Base-by-base conservation (phyloP, 2,888 invertebrate genomes). In the Nesidiocoris tenuis region DNA sequence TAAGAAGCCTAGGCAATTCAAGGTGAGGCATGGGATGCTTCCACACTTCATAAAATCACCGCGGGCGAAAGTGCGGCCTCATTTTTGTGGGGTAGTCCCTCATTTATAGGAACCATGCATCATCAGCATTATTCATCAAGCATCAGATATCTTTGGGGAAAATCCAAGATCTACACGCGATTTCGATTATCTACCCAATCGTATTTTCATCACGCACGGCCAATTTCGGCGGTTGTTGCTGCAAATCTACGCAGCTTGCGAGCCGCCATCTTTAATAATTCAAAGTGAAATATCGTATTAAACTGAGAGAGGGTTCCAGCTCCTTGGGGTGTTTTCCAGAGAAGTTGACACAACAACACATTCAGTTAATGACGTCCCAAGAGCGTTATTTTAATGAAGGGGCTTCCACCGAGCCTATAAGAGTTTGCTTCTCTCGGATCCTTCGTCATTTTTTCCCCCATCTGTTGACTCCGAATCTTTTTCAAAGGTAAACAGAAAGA, bases 331-430 rank as follows among this genome's bases (percentile, higher is more conserved):
- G 17, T 19, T 59, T 59, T 19, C n/a, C 59, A 39, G 39, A 39
- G 39, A 39, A 39, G 39, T 39, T 39, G 39, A 39, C 5, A 39
- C 39, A 39, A 67, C 67, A 67, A 67, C 67, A 67, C 67, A 67
- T 67, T 55, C 67, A 67, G 56, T 67, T 67, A 67, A 67, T 67
- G 67, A 67, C 55, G 67, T 67, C 67, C 67, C 67, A 39, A 2
- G 67, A 56, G 67, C 22, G 67, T 67, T 67, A 22, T 67, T 67
- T 67, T 67, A 67, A 67, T 65, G 65, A 39, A 39, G 12, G 12
- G 39, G 5, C 39, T 39, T 12, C 39, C 39, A 39, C 39, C 12
- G 39, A 39, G 39, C 5, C 12, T 39, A 39, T 3, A 39, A 39
- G 12, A 39, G 39, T 39, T 39, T 39, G 39, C 39, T 39, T 39